Evolutionary conservation across 2,888 invertebrate genomes (phyloP).

Genomic region (Xestoiulus laeticollis): DNA sequence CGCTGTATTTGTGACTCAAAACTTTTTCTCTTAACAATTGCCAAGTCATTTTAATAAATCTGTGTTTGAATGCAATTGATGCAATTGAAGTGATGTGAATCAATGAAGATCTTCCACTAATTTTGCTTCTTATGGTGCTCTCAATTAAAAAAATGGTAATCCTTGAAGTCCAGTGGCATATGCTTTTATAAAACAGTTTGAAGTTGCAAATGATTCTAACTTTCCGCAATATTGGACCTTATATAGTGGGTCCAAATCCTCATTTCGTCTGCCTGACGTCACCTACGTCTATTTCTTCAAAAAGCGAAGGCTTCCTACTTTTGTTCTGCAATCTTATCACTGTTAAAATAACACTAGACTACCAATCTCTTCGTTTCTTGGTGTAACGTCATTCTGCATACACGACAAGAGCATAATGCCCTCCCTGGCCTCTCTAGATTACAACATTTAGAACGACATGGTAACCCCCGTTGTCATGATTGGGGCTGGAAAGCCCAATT

Average conservation of each 20-base stretch:
- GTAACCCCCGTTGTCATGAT: not conserved
- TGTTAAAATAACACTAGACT: not conserved
- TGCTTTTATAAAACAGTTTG: not conserved
- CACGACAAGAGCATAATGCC: not conserved
- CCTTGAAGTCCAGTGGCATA: not conserved
- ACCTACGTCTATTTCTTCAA: not conserved
- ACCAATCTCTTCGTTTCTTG: conserved; percentile 1
- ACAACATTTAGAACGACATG: not conserved
- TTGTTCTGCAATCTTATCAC: conserved; percentile 3
- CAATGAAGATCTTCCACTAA: not conserved
- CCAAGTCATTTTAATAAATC: not conserved
- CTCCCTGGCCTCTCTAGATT: not conserved
- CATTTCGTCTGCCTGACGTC: conserved; percentile 1
- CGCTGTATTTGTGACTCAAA: not conserved
- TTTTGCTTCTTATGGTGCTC: not conserved
- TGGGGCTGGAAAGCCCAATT: not conserved
- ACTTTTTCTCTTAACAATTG: not conserved
- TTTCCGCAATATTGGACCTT: not conserved
- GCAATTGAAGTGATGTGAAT: not conserved
- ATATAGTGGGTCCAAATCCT: not conserved
- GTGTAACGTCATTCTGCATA: not conserved
- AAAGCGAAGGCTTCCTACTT: not conserved
- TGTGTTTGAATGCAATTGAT: not conserved
- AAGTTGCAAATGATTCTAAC: not conserved
- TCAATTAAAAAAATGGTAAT: too few species aligned